Base-by-base conservation (phyloP, 2,888 invertebrate genomes). In the Lucinisca nassula region DNA sequence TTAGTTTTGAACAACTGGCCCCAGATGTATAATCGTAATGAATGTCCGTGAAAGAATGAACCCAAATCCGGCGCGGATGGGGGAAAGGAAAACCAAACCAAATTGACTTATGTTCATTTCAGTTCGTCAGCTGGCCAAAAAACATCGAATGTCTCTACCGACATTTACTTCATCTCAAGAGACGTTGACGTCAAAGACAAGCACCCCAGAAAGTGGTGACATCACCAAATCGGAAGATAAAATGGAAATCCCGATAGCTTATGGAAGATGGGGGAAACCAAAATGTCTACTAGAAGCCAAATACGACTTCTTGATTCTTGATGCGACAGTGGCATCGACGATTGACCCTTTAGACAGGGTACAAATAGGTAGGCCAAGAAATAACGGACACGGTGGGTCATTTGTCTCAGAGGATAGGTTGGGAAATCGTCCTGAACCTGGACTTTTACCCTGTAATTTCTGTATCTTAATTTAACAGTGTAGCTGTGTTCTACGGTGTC, bases 251-350 rank as follows among this genome's bases (percentile, higher is more conserved):
- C 93, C 94, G 0, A 90, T 95, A n/a, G 92, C 94, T 0, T 89
- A 91, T 78, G 95, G 95, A 30, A 91, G 93, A 80, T 95, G 95
- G 95, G 93, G 93, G 0, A 95, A 94, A 76, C 95, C 95, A 0
- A 79, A 83, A 4, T 93, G 92, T 67, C 92, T 95, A 12, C 85
- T 84, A 3, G 93, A 95, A 73, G 95, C 95, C 51, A 95, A 95
- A 82, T 95, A 94, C 87, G 95, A 95, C 75, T 95, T 95, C 70
- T 92, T 95, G 2, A 93, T 95, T 38, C 89, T 95, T 0, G 92
- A 93, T 49, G 95, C 95, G 8, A 87, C 90, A 6, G 90, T 95
- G 8, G 84, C 87, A 10, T 95, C 95, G 0, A 94, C 95, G 2
- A 92, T 82, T 76, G 88, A 92, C 55, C 55, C 84, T 0, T 45